These are phyloP conservation scores for Sorex araneus DNA, from an alignment of 2,113 vertebrate species.

Conservation along the genomic window DNA sequence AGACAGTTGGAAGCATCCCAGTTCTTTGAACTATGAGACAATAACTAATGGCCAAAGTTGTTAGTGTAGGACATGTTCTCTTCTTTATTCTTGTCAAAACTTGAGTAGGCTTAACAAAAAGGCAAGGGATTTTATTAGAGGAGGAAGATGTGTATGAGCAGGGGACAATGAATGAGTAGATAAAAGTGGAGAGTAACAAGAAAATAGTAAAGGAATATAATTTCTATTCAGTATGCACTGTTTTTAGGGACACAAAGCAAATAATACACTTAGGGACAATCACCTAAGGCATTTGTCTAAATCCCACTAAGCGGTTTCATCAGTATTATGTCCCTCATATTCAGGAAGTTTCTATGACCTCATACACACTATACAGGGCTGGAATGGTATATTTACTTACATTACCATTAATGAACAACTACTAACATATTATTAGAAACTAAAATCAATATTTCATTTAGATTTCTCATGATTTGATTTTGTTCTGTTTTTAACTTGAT, in stretches of 20 bases:
- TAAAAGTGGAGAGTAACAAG: background rate
- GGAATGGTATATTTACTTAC: background rate
- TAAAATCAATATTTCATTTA: background rate
- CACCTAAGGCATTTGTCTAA: background rate
- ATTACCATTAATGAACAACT: background rate
- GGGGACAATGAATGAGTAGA: background rate
- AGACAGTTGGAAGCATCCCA: constrained; percentile 28
- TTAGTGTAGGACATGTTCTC: background rate
- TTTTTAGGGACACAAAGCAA: background rate
- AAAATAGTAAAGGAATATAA: background rate
- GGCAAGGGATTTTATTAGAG: background rate
- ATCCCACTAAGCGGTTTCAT: background rate
- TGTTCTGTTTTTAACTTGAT: background rate
- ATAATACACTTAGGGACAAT: constrained; percentile 2
- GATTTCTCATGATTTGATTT: background rate
- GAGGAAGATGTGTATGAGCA: background rate
- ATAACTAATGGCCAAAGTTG: background rate
- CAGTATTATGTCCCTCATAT: no score
- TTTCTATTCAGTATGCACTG: background rate
- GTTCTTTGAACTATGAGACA: constrained; percentile 51
- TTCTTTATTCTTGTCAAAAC: constrained; percentile 28
- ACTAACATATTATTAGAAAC: background rate
- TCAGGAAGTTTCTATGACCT: background rate
- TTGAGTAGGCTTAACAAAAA: background rate
- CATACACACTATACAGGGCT: background rate